phyloP scores from a whole-genome alignment of 2,113 vertebrate species.

The Dipodomys merriami region DNA sequence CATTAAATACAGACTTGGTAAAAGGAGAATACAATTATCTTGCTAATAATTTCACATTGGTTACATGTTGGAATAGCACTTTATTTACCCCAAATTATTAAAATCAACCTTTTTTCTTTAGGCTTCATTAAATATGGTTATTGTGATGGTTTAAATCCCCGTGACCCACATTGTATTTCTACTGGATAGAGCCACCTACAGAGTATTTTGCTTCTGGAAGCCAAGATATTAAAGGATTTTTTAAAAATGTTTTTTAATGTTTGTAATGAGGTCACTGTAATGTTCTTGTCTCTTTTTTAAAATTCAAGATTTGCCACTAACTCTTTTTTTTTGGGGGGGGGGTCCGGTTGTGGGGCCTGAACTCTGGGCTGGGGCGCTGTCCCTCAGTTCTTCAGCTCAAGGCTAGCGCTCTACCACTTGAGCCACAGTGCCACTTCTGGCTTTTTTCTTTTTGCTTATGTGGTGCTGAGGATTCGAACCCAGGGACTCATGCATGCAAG shows the following conservation, averaged over 20 bases:
- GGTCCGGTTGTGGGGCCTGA: too few species aligned
- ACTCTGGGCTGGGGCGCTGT: too few species aligned
- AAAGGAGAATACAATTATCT: not conserved
- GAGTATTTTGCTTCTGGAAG: not conserved
- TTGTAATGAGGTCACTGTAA: not conserved
- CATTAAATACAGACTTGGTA: not conserved
- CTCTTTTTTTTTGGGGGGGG: not conserved
- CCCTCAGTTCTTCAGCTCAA: too few species aligned
- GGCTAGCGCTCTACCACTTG: too few species aligned
- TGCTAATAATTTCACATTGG: not conserved
- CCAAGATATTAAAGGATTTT: not conserved
- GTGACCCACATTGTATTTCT: not conserved
- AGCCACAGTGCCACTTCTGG: too few species aligned
- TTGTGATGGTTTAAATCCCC: not conserved
- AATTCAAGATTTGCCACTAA: conserved; percentile 13
- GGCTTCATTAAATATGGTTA: not conserved
- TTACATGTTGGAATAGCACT: not conserved
- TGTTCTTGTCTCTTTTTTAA: not conserved
- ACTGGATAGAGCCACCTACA: not conserved
- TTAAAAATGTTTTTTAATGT: not conserved
- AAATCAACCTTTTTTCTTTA: conserved; percentile 3
- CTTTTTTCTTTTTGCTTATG: too few species aligned
- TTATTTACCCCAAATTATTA: not conserved
- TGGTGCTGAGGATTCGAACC: too few species aligned
- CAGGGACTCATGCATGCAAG: too few species aligned